These are phyloP conservation scores for Danio choprae DNA, from an alignment of 2,797 vertebrate genomes.

Conservation along the genomic window DNA sequence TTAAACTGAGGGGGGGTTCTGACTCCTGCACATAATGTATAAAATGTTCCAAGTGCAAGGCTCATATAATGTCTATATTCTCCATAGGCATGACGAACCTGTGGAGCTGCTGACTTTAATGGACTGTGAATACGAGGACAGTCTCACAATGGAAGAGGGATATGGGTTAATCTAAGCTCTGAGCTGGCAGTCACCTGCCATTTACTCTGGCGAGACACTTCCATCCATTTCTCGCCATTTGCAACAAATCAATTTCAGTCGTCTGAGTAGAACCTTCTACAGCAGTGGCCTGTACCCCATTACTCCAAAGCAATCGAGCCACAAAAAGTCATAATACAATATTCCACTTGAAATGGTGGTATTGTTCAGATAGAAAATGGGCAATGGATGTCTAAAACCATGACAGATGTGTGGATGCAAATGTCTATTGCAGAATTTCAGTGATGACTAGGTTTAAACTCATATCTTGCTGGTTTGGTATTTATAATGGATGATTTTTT, in stretches of 20 bases:
- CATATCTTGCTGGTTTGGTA: conserved; percentile 13
- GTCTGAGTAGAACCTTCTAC: conserved; percentile 47
- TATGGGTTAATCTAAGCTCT: conserved; percentile 60
- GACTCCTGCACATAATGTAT: conserved; percentile 1
- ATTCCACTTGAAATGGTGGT: conserved; percentile 16
- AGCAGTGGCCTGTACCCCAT: conserved; percentile 29
- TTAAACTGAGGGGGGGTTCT: background rate
- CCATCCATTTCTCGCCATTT: conserved; percentile 51
- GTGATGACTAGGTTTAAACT: conserved; percentile 9
- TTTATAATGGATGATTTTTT: conserved; percentile 13
- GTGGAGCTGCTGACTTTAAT: conserved; percentile 55
- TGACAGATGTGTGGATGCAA: conserved; percentile 26
- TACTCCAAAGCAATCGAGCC: conserved; percentile 1
- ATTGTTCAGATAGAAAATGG: conserved; percentile 20
- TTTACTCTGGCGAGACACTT: conserved; percentile 51
- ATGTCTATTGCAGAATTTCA: background rate
- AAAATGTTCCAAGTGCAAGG: background rate
- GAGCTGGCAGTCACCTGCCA: conserved; percentile 59
- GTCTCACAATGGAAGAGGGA: conserved; percentile 50
- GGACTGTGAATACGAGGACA: conserved; percentile 58
- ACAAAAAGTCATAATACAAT: conserved; percentile 28
- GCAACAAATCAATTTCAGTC: conserved; percentile 58
- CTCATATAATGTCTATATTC: conserved; percentile 45
- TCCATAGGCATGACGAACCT: conserved; percentile 32
- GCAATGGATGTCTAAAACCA: background rate